A percentile compares a stretch with the other conserved stretches of the same genome.
Conservation (phyloP, 2,888 invertebrate species). For the Cremastobaeus sp. region DNA sequence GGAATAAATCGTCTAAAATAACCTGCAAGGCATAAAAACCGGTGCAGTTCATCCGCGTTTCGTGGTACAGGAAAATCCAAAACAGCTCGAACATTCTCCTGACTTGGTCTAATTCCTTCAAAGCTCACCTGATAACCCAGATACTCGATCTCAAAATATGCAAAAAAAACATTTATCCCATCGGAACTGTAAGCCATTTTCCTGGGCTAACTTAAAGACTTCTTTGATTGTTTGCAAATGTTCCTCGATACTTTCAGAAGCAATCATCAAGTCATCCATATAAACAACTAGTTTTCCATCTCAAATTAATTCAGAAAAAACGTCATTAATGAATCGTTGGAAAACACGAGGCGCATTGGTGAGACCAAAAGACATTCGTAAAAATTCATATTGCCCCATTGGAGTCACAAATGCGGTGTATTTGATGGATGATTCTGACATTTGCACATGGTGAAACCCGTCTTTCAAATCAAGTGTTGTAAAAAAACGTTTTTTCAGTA, state of each 20-base stretch:
- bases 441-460: slow-evolving; percentile 13
- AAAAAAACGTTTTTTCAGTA: slow-evolving; percentile 4
- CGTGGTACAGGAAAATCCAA: slow-evolving; percentile 20
- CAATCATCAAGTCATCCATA: slow-evolving; percentile 6
- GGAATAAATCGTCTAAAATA: slow-evolving; percentile 24
- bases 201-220: not conserved
- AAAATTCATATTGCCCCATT: slow-evolving; percentile 2
- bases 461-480: slow-evolving; percentile 4
- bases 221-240: slow-evolving; percentile 1
- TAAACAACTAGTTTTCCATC: not conserved
- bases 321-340: not conserved
- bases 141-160: slow-evolving; percentile 7
- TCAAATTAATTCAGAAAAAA: slow-evolving; percentile 1
- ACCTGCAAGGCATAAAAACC: slow-evolving; percentile 20
- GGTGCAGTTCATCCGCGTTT: slow-evolving; percentile 17
- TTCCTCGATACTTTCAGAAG: not conserved
- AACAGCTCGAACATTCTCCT: slow-evolving; percentile 12
- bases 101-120: slow-evolving; percentile 13
- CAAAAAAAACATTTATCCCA: slow-evolving; percentile 19
- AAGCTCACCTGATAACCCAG: slow-evolving; percentile 10
- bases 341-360: slow-evolving; percentile 60
- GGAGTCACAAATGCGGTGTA: slow-evolving; percentile 7
- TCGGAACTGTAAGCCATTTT: slow-evolving; percentile 8
- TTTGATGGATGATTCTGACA: not conserved
- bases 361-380: slow-evolving; percentile 6